These are phyloP conservation scores for Iphiclides podalirius DNA, from an alignment of 2,888 invertebrate species.

Conservation along the genomic window DNA sequence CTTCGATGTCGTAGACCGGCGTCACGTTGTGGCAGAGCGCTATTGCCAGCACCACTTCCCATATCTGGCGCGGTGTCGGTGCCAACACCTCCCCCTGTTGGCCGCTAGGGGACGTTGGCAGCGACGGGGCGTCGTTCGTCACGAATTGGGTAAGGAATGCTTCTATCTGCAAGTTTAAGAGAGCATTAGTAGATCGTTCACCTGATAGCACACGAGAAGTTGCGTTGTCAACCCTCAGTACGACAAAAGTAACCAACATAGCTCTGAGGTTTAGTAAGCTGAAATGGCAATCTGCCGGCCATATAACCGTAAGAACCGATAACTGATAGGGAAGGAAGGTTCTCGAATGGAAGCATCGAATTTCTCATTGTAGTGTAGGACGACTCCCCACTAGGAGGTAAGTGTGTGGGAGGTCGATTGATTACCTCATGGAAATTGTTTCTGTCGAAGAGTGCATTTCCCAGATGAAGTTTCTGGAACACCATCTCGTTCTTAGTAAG, in stretches of 20 bases:
- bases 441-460: slow-evolving; percentile 93
- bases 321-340: too few species aligned
- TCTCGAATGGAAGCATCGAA: too few species aligned
- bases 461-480: slow-evolving; percentile 96
- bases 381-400: too few species aligned
- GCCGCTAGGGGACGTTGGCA: slow-evolving; percentile 65
- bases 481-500: slow-evolving; percentile 99
- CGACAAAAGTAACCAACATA: too few species aligned
- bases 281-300: too few species aligned
- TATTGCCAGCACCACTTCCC: slow-evolving; percentile 94
- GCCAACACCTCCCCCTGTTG: slow-evolving; percentile 39
- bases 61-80: slow-evolving; percentile 81
- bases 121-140: slow-evolving; percentile 60
- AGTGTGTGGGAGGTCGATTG: too few species aligned
- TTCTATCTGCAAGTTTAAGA: slow-evolving; percentile 51
- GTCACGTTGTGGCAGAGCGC: slow-evolving; percentile 99
- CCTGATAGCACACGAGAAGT: too few species aligned
- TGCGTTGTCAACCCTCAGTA: too few species aligned
- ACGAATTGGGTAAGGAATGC: slow-evolving; percentile 66
- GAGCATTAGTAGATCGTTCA: too few species aligned
- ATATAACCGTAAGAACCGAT: too few species aligned
- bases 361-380: too few species aligned
- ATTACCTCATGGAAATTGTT: slow-evolving; percentile 93
- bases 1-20: slow-evolving; percentile 89
- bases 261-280: too few species aligned